Base-by-base conservation (phyloP, 2,888 invertebrate species). In the Xestoiulus laeticollis region DNA sequence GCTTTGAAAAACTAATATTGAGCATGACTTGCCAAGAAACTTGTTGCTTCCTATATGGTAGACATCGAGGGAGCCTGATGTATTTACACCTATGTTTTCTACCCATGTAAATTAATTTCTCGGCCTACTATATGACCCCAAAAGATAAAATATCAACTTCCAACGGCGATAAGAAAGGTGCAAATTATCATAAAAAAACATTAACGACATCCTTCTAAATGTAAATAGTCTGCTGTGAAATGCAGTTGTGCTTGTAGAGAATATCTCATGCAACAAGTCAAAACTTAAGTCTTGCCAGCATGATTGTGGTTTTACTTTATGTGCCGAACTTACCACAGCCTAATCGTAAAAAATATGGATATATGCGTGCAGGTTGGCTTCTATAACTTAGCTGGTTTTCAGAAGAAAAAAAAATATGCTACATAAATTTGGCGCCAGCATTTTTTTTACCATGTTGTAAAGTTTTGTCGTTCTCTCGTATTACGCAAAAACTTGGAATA, bases 181-280 rank as follows among this genome's bases (percentile, higher is more conserved):
- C 59, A 68, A 68, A 68, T 68, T 68, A 68, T 22, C 22, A 68
- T 68, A 68, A 22, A 68, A 53, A 26, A n/a, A 68, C 59, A 68
- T 68, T 68, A 68, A 68, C 59, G 59, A 68, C 59, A 68, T 68
- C 59, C 59, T 68, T 22, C 59, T 68, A 68, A 68, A 26, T 68
- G 22, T 8, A 68, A 68, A 68, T 68, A 22, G 59, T 68, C 22
- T 22, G 59, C 22, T 22, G 22, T n/a, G 6, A 68, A 19, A 68
- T 68, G 59, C 59, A 68, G 22, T 68, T 68, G 59, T 26, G n/a
- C 19, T 53, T 6, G 22, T 68, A 8, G 8, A 4, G 59, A 59
- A 59, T 68, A 68, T 68, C 22, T 68, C 22, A 68, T 68, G 59
- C 59, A 68, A 68, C 22, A 26, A 68, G 59, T 68, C 22, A 19